Conservation (phyloP, 2,113 vertebrate genomes). For the Uria aalge region DNA sequence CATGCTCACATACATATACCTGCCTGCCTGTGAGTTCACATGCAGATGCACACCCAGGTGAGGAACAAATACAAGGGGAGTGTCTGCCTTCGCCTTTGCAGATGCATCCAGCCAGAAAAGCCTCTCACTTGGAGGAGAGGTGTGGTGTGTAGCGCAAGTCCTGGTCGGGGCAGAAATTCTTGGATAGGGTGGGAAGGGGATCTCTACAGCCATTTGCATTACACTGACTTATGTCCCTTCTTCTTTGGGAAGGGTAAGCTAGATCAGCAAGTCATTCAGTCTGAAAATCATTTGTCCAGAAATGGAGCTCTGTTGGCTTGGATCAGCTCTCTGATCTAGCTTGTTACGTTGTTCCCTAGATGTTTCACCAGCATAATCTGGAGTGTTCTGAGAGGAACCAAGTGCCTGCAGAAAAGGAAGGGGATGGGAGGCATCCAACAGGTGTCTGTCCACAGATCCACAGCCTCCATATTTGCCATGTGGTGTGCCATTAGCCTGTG, state of each 20-base stretch:
- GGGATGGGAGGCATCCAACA: not conserved
- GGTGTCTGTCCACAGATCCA: not conserved
- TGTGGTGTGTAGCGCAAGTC: not conserved
- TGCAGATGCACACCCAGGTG: constrained; percentile 15
- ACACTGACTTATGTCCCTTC: not conserved
- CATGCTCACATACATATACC: not conserved
- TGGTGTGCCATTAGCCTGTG: not conserved
- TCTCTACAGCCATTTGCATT: not conserved
- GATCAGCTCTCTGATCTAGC: not conserved
- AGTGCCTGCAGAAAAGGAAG: not conserved
- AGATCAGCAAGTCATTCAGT: not conserved
- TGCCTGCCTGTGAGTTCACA: not conserved
- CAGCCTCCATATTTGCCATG: not conserved
- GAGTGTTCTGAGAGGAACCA: not conserved
- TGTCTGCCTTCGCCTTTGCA: not conserved
- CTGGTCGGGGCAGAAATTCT: not conserved
- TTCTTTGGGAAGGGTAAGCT: not conserved
- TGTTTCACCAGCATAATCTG: not conserved
- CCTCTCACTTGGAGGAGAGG: not conserved
- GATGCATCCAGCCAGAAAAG: not conserved
- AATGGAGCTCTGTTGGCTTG: not conserved
- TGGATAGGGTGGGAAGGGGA: not conserved
- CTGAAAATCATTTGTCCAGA: not conserved
- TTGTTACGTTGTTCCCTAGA: not conserved
- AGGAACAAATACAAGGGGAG: constrained; percentile 16